Percentiles rank a stretch among this genome's conserved stretches.
Evolutionary conservation across 92 coral and sea anemone genomes (phyloP).

Genomic region (Pocillopora meandrina): DNA sequence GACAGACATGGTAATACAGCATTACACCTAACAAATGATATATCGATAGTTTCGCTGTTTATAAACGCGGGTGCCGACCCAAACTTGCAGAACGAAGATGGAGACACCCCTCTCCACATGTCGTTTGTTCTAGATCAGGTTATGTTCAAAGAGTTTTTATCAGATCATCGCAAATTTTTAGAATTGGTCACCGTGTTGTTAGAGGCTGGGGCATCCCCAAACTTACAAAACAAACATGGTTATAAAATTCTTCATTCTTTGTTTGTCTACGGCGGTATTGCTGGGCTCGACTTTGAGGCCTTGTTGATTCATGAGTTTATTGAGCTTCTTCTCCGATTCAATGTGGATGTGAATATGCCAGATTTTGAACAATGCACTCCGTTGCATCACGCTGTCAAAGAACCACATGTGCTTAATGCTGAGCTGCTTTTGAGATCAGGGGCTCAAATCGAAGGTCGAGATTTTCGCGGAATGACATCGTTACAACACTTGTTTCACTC

Average conservation of each 20-base stretch:
- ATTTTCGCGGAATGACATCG: conserved; percentile 51
- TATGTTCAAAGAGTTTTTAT: neutral
- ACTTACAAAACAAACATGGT: conserved; percentile 43
- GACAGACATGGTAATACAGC: conserved; percentile 44
- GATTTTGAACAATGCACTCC: conserved; percentile 57
- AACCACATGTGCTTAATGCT: conserved; percentile 28
- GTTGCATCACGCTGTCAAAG: conserved; percentile 53
- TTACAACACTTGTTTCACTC: conserved; percentile 31
- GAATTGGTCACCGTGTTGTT: conserved; percentile 38
- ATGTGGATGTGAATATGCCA: conserved; percentile 32
- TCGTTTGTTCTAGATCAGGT: no score
- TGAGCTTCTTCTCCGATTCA: conserved; percentile 25
- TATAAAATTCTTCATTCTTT: conserved; percentile 36
- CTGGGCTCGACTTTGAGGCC: conserved; percentile 29
- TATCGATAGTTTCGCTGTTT: conserved; percentile 28
- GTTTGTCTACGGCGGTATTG: conserved; percentile 46
- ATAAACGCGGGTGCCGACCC: conserved; percentile 34
- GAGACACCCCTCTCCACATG: conserved; percentile 27
- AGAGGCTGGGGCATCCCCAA: conserved; percentile 53
- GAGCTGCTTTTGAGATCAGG: conserved; percentile 37
- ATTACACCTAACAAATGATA: conserved; percentile 33
- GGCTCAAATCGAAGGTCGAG: conserved; percentile 27
- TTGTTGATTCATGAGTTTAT: conserved; percentile 14
- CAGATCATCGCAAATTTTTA: conserved; percentile 3
- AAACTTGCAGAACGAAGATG: conserved; percentile 37